These are phyloP conservation scores for Cryptocheilus praepositus DNA, from an alignment of 2,888 invertebrate genomes.

Conservation along the genomic window DNA sequence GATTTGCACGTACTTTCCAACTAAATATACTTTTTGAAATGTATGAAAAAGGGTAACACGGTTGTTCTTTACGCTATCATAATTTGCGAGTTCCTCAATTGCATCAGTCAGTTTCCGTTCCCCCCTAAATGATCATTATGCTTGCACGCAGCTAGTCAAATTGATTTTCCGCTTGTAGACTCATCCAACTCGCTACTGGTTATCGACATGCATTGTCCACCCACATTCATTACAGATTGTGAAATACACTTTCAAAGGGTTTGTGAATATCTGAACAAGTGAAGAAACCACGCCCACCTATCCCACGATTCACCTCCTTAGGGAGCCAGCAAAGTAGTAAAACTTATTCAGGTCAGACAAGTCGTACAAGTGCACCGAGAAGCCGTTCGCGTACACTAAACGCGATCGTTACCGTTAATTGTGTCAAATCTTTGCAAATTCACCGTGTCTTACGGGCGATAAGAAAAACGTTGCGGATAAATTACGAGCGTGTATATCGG, in stretches of 20 bases:
- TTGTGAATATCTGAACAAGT: neutral
- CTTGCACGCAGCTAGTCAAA: too few relatives aligned
- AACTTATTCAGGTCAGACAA: conserved; percentile 60
- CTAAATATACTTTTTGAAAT: too few relatives aligned
- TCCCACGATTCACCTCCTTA: conserved; percentile 11
- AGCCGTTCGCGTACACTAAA: conserved; percentile 52
- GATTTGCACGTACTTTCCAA: too few relatives aligned
- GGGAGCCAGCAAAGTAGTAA: conserved; percentile 21
- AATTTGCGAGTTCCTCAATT: too few relatives aligned
- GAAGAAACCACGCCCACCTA: neutral
- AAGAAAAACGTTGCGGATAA: too few relatives aligned
- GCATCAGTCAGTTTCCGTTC: too few relatives aligned
- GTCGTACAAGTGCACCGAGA: conserved; percentile 59
- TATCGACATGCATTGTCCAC: neutral
- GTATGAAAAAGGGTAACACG: too few relatives aligned
- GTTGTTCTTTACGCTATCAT: too few relatives aligned
- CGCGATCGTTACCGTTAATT: conserved; percentile 38
- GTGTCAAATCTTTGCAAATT: conserved; percentile 36
- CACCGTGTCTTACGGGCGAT: conserved; percentile 1
- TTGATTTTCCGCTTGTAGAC: too few relatives aligned
- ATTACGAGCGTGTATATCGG: too few relatives aligned
- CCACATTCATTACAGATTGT: neutral
- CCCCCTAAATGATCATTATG: too few relatives aligned
- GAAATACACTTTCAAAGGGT: too few relatives aligned
- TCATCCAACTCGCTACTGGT: neutral